These are phyloP conservation scores for Eurytoma adleriae DNA, from an alignment of 2,888 invertebrate species.

Conservation along the genomic window DNA sequence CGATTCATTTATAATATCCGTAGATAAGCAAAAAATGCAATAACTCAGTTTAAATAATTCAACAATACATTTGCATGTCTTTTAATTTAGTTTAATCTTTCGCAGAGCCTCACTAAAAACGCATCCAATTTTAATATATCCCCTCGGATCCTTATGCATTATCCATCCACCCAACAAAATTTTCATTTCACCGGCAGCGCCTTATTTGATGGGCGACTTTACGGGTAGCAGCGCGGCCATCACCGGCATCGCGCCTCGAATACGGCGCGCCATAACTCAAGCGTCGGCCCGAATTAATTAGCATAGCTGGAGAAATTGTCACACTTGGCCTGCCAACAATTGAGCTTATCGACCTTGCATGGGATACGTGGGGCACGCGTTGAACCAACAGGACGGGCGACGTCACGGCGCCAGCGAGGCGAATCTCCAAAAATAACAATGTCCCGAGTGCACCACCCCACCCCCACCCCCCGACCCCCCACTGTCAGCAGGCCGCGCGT, in stretches of 20 bases:
- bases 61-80: no score
- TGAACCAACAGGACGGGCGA: slow-evolving; percentile 4
- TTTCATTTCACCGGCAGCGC: not conserved
- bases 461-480: not conserved
- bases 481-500: no score
- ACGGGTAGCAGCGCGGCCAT: not conserved
- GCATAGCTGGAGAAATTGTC: slow-evolving; percentile 47
- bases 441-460: not conserved
- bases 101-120: no score
- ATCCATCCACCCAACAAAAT: no score
- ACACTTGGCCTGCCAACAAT: slow-evolving; percentile 44
- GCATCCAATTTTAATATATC: no score
- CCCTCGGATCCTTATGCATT: no score
- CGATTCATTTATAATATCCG: no score
- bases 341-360: slow-evolving; percentile 49
- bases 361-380: not conserved
- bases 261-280: slow-evolving; percentile 30
- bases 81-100: no score
- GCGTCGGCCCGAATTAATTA: slow-evolving; percentile 48
- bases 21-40: no score
- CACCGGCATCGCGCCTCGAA: not conserved
- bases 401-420: slow-evolving; percentile 42
- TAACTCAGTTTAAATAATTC: no score
- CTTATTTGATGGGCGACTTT: not conserved
- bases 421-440: slow-evolving; percentile 55